These are phyloP conservation scores for Emydoidea blandingii DNA, from an alignment of 2,797 vertebrate species.

Conservation along the genomic window DNA sequence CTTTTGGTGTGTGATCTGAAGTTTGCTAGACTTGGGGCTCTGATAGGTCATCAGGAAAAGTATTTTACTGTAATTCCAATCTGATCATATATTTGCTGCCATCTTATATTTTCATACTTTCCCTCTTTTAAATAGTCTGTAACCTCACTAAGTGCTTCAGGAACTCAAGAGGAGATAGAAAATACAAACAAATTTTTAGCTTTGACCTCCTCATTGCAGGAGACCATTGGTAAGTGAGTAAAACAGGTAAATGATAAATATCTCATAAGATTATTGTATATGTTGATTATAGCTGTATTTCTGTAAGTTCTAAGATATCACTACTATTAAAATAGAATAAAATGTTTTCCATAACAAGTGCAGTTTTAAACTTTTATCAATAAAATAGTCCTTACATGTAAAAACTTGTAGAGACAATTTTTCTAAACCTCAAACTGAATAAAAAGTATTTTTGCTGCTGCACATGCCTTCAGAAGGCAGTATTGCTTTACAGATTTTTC, in stretches of 20 bases:
- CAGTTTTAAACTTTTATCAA: not conserved
- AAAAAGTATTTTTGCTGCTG: not conserved
- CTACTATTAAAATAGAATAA: not conserved
- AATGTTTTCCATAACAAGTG: not conserved
- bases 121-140: constrained; percentile 74
- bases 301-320: not conserved
- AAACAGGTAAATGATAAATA: not conserved
- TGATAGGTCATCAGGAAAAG: fast-evolving
- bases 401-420: not conserved
- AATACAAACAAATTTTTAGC: constrained; percentile 88
- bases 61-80: not conserved
- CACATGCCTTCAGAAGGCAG: not conserved
- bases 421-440: not conserved
- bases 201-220: constrained; percentile 75
- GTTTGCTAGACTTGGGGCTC: not conserved
- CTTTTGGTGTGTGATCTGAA: not conserved
- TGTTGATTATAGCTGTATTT: not conserved
- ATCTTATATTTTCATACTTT: constrained; percentile 30
- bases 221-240: constrained; percentile 71
- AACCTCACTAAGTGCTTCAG: constrained; percentile 66
- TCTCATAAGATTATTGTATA: not conserved
- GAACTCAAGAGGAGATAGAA: constrained; percentile 83
- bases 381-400: not conserved
- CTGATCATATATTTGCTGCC: not conserved
- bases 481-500: not conserved